These are phyloP conservation scores for Nanorana parkeri DNA, from an alignment of 2,113 vertebrate species.

Conservation along the genomic window DNA sequence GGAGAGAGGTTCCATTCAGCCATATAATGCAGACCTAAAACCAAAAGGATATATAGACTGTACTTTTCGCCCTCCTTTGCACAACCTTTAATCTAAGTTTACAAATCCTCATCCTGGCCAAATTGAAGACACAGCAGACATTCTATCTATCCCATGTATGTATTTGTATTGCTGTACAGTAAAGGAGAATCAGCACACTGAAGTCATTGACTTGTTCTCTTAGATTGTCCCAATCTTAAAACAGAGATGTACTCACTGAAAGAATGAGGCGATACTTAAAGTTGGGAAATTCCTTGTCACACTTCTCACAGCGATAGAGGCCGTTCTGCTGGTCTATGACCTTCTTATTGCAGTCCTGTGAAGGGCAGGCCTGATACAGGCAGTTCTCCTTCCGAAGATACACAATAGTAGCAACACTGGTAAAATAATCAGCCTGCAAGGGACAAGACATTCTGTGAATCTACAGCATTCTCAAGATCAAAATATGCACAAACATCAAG, in stretches of 20 bases:
- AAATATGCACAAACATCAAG: neutral
- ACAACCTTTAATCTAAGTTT: no score
- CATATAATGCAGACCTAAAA: no score
- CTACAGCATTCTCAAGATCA: no score
- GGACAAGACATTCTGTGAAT: neutral
- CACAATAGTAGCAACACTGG: slow-evolving; percentile 86
- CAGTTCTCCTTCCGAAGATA: slow-evolving; percentile 95
- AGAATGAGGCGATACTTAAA: slow-evolving; percentile 98
- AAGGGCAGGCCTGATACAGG: slow-evolving; percentile 94
- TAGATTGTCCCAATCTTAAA: neutral
- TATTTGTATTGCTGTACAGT: no score
- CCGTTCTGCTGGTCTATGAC: slow-evolving; percentile 96
- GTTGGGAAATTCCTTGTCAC: slow-evolving; percentile 91
- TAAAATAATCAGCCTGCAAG: slow-evolving; percentile 90
- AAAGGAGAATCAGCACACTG: no score
- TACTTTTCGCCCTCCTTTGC: no score
- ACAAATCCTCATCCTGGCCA: no score
- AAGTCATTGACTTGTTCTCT: neutral
- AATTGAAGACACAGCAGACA: no score
- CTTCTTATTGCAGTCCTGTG: slow-evolving; percentile 95
- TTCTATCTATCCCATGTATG: no score
- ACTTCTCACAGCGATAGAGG: slow-evolving; percentile 95
- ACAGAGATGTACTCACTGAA: slow-evolving; percentile 78
- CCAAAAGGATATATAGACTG: no score
- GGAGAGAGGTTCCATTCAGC: no score